Conservation (phyloP, 2,888 invertebrate species). For the Chirona hameri region DNA sequence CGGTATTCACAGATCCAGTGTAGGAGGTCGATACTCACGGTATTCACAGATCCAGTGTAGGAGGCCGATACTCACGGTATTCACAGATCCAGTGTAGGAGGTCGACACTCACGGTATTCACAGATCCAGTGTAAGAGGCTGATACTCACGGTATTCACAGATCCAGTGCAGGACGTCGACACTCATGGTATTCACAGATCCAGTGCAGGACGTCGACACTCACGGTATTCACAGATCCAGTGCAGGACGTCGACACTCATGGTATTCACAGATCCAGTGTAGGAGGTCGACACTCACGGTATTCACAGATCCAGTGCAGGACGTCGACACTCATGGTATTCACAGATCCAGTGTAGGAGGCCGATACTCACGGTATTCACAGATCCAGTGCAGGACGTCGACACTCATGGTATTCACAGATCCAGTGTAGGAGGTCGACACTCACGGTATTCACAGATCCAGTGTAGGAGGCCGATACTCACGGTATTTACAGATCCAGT, state of each 20-base stretch:
- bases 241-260: slow-evolving; percentile 85
- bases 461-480: slow-evolving; percentile 84
- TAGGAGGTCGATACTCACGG: slow-evolving; percentile 82
- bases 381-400: slow-evolving; percentile 89
- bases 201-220: slow-evolving; percentile 85
- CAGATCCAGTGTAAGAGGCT: slow-evolving; percentile 89
- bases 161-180: slow-evolving; percentile 88
- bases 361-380: slow-evolving; percentile 85
- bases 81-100: slow-evolving; percentile 92
- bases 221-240: slow-evolving; percentile 87
- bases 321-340: slow-evolving; percentile 84
- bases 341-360: slow-evolving; percentile 89
- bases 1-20: slow-evolving; percentile 89
- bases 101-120: slow-evolving; percentile 80
- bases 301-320: slow-evolving; percentile 86
- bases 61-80: slow-evolving; percentile 82
- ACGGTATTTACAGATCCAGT: slow-evolving; percentile 90
- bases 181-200: slow-evolving; percentile 85
- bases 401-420: slow-evolving; percentile 84
- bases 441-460: slow-evolving; percentile 87
- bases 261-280: slow-evolving; percentile 86
- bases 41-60: slow-evolving; percentile 88
- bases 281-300: slow-evolving; percentile 84
- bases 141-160: slow-evolving; percentile 78
- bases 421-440: slow-evolving; percentile 86